Base-by-base conservation (phyloP, 2,113 vertebrate species). In the Dasyornis broadbenti region DNA sequence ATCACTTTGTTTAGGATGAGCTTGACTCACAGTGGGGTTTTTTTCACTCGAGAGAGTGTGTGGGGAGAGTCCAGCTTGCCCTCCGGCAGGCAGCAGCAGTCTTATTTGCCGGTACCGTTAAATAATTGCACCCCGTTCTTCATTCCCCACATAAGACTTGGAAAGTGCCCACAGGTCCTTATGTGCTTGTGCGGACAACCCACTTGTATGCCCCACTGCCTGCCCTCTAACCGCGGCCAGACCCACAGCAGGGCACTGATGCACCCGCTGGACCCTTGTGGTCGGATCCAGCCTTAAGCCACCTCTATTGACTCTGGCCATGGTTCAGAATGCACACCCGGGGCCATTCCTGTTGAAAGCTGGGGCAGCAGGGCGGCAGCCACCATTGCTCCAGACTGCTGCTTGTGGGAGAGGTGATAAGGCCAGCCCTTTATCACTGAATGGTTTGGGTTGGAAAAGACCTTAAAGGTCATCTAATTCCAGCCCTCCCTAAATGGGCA, bases 281-380 rank as follows among this genome's bases (percentile, higher is more conserved):
- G 6, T 16, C 22, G 0, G 5, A 5, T 3, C 4, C 70, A 15
- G 73, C 60, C 64, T 2, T 8, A 7, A 37, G n/a, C 28, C 3
- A 0, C 0, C 1, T 8, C 26, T 27, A 0, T 6, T 3, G 37
- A 0, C 37, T 10, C 53, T 7, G 44, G 4, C 19, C 1, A 0
- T 6, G 61, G 31, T 45, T 66, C 4, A 24, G 15, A 39, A 6
- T 0, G 23, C 50, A 8, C 30, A 7, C 13, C 19, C 0, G 5
- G 9, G 33, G 5, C 42, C 11, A 7, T 30, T 68, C 10, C 57
- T 2, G 4, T 16, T 21, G 49, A 7, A 13, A 26, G 20, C 61
- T 24, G 42, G 35, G 17, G 18, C n/a, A 3, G 33, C 1, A 2
- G 18, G 18, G 39, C 16, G 5, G 19, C 3, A 9, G 56, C 70